phyloP scores from a whole-genome alignment of 2,797 vertebrate genomes.

The Phrynocephalus guinanensis region DNA sequence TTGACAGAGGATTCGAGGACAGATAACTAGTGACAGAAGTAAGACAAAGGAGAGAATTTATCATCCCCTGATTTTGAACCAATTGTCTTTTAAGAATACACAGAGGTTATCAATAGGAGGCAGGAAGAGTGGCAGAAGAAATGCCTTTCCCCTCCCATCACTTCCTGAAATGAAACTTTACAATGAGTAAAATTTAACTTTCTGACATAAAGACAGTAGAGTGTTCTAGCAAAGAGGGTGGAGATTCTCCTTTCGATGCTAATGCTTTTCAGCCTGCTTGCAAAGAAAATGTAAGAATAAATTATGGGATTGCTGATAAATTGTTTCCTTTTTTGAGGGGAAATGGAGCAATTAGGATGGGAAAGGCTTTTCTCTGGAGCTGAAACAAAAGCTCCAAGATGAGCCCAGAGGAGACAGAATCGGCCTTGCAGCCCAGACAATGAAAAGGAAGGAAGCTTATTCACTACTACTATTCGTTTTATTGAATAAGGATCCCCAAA shows the following conservation, averaged over 20 bases:
- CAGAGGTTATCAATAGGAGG: neutral
- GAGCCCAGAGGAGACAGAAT: too few relatives aligned
- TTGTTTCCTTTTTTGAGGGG: neutral
- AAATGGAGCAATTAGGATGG: neutral
- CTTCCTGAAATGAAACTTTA: conserved; percentile 7
- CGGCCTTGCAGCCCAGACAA: neutral
- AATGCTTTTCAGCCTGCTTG: neutral
- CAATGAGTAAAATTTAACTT: neutral
- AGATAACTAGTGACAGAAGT: neutral
- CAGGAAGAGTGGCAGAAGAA: neutral
- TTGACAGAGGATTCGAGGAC: neutral
- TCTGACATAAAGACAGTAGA: neutral
- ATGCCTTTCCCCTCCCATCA: neutral
- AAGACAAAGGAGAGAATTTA: neutral
- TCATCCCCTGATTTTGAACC: neutral
- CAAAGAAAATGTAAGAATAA: neutral
- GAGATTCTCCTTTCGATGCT: neutral
- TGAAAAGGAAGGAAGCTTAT: neutral
- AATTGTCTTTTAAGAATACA: neutral
- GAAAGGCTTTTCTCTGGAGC: neutral
- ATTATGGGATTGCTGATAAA: neutral
- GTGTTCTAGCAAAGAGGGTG: neutral
- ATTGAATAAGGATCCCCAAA: neutral
- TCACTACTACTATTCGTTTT: too few relatives aligned
- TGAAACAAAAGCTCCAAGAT: neutral